phyloP scores from a whole-genome alignment of 2,888 invertebrate genomes.

The Microctonus aethiopoides region DNA sequence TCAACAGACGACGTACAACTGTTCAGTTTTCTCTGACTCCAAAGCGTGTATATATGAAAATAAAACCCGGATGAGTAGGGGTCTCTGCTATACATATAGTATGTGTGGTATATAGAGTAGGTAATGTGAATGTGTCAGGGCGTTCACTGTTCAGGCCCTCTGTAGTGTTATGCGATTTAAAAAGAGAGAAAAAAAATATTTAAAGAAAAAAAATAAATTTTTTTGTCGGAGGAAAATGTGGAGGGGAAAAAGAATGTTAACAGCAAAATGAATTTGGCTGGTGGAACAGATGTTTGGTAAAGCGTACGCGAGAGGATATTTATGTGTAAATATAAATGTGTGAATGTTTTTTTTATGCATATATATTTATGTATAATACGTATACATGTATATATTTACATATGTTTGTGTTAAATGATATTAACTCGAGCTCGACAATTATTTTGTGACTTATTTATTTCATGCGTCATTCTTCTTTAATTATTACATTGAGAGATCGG shows the following conservation, averaged over 20 bases:
- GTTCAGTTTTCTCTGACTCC: neutral
- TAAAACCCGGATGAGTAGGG: neutral
- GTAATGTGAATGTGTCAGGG: neutral
- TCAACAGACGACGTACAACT: neutral
- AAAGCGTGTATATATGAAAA: neutral
- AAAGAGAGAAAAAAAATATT: neutral
- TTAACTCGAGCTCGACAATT: neutral
- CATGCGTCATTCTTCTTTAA: constrained; percentile 3
- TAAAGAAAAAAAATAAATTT: neutral
- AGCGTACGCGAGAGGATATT: neutral
- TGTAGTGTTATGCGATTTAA: neutral
- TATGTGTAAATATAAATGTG: neutral
- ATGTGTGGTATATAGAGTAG: neutral
- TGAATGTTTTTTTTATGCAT: no score
- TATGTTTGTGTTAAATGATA: neutral
- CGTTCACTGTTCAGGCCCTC: neutral
- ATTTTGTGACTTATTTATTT: neutral
- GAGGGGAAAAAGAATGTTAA: neutral
- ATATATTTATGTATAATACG: no score
- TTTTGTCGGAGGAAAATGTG: neutral
- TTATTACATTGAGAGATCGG: neutral
- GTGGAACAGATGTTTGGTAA: neutral
- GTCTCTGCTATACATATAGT: no score
- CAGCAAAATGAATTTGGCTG: neutral
- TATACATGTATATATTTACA: no score